Evolutionary conservation across 2,888 invertebrate species (phyloP).

Genomic region (Nemurella pictetii): DNA sequence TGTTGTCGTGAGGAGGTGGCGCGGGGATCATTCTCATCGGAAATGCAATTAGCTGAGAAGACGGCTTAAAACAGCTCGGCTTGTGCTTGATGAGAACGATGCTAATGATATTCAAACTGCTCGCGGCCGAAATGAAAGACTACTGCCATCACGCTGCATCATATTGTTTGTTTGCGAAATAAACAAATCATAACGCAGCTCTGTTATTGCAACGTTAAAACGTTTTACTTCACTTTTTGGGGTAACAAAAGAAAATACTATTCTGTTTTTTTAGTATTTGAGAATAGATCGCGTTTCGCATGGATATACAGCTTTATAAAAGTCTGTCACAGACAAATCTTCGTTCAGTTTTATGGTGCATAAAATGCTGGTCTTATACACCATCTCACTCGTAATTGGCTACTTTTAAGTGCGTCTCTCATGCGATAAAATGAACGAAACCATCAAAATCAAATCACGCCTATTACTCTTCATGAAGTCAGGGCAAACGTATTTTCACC

Average conservation of each 20-base stretch:
- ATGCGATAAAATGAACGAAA: background rate
- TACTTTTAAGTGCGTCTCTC: background rate
- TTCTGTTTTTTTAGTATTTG: background rate
- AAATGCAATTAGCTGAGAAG: constrained; percentile 23
- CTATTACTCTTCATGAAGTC: constrained; percentile 14
- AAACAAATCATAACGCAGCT: background rate
- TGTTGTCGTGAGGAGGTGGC: constrained; percentile 4
- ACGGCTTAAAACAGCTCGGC: background rate
- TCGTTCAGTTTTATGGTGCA: background rate
- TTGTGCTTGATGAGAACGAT: background rate
- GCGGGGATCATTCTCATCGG: constrained; percentile 20
- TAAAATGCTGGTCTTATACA: background rate
- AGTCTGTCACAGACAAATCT: background rate
- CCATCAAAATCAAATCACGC: constrained; percentile 15
- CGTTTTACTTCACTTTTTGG: background rate
- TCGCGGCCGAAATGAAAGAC: background rate
- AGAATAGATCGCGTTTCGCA: background rate
- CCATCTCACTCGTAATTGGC: background rate
- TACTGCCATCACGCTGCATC: background rate
- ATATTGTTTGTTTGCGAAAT: background rate
- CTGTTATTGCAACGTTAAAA: background rate
- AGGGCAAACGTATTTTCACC: background rate
- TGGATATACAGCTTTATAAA: background rate
- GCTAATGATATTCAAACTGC: background rate
- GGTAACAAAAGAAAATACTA: background rate